Evolutionary conservation across 1,140 invertebrate species (phyloP).

Genomic region (Cheumatopsyche charites): DNA sequence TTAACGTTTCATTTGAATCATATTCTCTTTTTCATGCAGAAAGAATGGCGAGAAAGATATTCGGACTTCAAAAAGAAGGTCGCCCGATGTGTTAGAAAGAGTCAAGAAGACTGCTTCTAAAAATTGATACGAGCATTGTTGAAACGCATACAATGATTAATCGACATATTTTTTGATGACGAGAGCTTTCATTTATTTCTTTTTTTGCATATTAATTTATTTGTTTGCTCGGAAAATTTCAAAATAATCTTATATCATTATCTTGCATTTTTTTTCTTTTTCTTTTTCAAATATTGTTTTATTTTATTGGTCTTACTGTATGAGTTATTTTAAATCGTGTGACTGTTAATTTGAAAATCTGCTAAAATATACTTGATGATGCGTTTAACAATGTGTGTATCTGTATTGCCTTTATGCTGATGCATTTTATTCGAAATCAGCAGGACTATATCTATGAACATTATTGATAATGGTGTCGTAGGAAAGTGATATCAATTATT

Average conservation of each 20-base stretch:
- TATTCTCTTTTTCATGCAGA: slow-evolving; percentile 69
- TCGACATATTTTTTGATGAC: too few species aligned
- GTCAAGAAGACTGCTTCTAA: slow-evolving; percentile 94
- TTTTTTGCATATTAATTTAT: too few species aligned
- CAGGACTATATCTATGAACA: slow-evolving; percentile 37
- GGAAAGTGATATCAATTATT: slow-evolving; percentile 40
- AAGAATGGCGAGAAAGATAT: slow-evolving; percentile 96
- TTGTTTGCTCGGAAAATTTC: too few species aligned
- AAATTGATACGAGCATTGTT: slow-evolving; percentile 48
- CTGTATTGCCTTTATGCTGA: slow-evolving; percentile 21
- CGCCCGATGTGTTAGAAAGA: slow-evolving; percentile 93
- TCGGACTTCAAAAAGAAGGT: slow-evolving; percentile 96
- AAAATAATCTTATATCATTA: too few species aligned
- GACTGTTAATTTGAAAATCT: too few species aligned
- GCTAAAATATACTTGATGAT: too few species aligned
- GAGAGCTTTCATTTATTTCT: too few species aligned
- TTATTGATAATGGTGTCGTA: slow-evolving; percentile 41
- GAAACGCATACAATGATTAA: slow-evolving; percentile 15
- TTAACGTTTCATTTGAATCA: too few species aligned
- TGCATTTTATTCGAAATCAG: slow-evolving; percentile 23
- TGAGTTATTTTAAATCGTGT: too few species aligned
- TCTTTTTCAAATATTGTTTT: too few species aligned
- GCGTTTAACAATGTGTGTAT: slow-evolving; percentile 19
- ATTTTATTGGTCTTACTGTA: too few species aligned
- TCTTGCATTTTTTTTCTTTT: too few species aligned